Evolutionary conservation across 2,888 invertebrate species (phyloP), one percentile per base, ranked within the genome.

Genomic region (Idaea biselata): DNA sequence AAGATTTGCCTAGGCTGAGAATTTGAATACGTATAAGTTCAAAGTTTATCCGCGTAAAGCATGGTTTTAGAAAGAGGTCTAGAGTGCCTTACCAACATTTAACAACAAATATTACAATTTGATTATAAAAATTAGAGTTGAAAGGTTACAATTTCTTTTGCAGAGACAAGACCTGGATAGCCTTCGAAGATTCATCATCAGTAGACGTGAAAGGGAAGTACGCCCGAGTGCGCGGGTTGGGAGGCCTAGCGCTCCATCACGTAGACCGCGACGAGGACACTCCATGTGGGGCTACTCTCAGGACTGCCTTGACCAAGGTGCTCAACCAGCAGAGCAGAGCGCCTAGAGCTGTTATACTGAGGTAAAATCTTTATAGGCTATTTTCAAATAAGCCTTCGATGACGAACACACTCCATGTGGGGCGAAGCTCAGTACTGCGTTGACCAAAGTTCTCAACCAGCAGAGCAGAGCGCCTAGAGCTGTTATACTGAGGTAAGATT

Each of bases 121-220:
- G 44, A 14, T 11, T 8, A 2, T 11, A 44, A 11, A 14, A 44
- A 44, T 44, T 11, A 14, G 44, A 14, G 0, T 44, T 14, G 0
- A 44, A 44, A 44, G 8, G 44, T 33, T 11, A 8, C 8, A 18
- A 14, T 5, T n/a, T 6, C 57, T 16, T 16, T 78, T 81, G 8
- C 76, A 95, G 94, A 78, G 93, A 95, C 77, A 93, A 93, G 59
- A 94, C 94, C 16, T 96, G 96, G 96, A 93, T 96, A 60, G 94
- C 96, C 5, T 96, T 96, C 78, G 96, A 96, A 76, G 96, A 96
- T 78, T 86, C 94, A 0, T 95, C 94, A 17, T 95, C 96, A 58
- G 93, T 95, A 17, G 94, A 95, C 75, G 96, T 96, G 70, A 96
- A 96, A 89, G 95, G 95, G 14, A 96, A 96, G 82, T 96, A 96